Conservation (phyloP, 2,888 invertebrate genomes). For the Plemyria rubiginata region DNA sequence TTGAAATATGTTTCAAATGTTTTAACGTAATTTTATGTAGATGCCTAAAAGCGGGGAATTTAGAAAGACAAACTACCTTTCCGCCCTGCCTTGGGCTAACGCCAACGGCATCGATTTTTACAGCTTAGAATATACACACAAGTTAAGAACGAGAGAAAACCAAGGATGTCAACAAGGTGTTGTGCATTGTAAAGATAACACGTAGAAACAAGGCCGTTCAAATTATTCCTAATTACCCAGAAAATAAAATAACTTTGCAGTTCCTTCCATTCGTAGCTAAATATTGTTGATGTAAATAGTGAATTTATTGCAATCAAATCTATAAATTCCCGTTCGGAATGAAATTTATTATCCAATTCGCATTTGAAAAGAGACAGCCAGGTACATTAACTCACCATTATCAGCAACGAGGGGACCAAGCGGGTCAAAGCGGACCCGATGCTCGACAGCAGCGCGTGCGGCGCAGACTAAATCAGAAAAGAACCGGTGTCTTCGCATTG, state of each 20-base stretch:
- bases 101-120: conserved; percentile 59
- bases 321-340: not conserved
- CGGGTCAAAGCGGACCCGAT: conserved; percentile 91
- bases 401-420: conserved; percentile 87
- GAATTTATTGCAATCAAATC: not conserved
- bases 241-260: not conserved
- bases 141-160: conserved; percentile 25
- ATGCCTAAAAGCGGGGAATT: conserved; percentile 23
- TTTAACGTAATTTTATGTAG: not conserved
- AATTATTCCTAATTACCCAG: not conserved
- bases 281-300: not conserved
- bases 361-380: not conserved
- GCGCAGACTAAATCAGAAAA: conserved; percentile 91
- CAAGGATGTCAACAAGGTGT: conserved; percentile 16
- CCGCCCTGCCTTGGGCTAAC: conserved; percentile 45
- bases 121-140: conserved; percentile 30
- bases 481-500: conserved; percentile 90
- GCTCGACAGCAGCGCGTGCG: conserved; percentile 89
- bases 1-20: not conserved
- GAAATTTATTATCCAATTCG: not conserved
- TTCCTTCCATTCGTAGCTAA: not conserved
- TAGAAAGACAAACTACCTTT: conserved; percentile 28
- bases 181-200: conserved; percentile 10
- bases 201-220: conserved; percentile 3
- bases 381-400: conserved; percentile 73